Base-by-base conservation (phyloP, 2,113 vertebrate genomes). In the Gadus macrocephalus region DNA sequence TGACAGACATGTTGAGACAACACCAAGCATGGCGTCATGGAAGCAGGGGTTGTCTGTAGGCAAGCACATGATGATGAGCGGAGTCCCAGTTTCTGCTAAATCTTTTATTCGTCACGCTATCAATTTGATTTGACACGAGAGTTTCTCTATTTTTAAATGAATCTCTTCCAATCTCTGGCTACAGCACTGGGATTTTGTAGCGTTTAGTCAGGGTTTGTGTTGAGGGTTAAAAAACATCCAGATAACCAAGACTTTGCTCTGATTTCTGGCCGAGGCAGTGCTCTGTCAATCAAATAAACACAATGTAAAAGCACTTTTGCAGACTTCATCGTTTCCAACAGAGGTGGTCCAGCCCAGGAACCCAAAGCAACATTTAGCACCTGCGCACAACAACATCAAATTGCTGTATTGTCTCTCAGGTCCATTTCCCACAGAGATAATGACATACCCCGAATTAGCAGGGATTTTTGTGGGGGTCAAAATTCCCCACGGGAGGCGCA, bases 1-100 rank as follows among this genome's bases (percentile, higher is more conserved):
- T 66, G 81, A 81, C 84, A 85, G 83, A 78, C 90, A 78, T 81
- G 88, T 88, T 74, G 42, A 81, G 85, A 84, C 90, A 84, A 75
- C 67, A n/a, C 70, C 14, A 61, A 71, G 77, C 77, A 74, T 53
- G 72, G 83, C 79, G 69, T 72, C 62, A 75, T 70, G 80, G 77
- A 77, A 83, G 79, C 3, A 1, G 22, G 71, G 73, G 75, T 63
- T 59, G 86, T 80, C 85, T 35, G 65, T 63, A 8, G 70, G 83
- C 76, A 79, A 81, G 38, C 81, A 80, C 73, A 78, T 78, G 78
- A 78, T 78, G 78, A 78, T 75, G 72, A 22, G 67, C 62, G 53
- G 17, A 81, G 79, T 81, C 67, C 62, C 62, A 77, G 20, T 12
- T 49, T 49, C 42, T 49, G 42, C 6, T 14, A 9, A 49, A 49